Percentiles rank a stretch among this genome's conserved stretches.
These are phyloP conservation scores for Syritta pipiens DNA, from an alignment of 2,888 invertebrate genomes.

Conservation along the genomic window DNA sequence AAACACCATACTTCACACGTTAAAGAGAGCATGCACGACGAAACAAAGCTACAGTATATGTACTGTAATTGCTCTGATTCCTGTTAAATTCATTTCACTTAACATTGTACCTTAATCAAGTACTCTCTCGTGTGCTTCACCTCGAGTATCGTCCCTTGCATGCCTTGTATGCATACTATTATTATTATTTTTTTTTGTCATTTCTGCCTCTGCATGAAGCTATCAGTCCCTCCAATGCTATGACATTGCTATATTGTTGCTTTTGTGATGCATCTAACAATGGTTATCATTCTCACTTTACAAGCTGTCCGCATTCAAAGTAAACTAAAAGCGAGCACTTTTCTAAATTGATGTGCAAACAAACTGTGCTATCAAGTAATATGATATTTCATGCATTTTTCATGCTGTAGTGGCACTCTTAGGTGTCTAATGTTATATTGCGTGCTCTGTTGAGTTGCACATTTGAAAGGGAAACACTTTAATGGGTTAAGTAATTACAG, in stretches of 20 bases:
- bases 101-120: no score
- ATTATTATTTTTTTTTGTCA: no score
- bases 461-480: not conserved
- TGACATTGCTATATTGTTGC: not conserved
- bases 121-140: no score
- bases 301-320: not conserved
- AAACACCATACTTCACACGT: no score
- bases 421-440: not conserved
- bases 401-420: not conserved
- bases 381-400: constrained; percentile 7
- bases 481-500: no score
- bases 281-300: not conserved
- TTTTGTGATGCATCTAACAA: not conserved
- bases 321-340: constrained; percentile 1
- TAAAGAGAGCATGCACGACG: no score
- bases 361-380: not conserved
- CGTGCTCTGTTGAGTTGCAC: not conserved
- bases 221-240: not conserved
- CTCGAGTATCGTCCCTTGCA: no score
- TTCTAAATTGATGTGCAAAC: constrained; percentile 11
- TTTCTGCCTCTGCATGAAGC: no score
- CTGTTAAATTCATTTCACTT: no score
- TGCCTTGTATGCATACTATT: no score
- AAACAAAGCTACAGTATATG: no score
- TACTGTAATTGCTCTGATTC: no score